Evolutionary conservation across 2,888 invertebrate genomes (phyloP), one percentile per base, ranked within the genome.

Genomic region (Ophion ellenae): DNA sequence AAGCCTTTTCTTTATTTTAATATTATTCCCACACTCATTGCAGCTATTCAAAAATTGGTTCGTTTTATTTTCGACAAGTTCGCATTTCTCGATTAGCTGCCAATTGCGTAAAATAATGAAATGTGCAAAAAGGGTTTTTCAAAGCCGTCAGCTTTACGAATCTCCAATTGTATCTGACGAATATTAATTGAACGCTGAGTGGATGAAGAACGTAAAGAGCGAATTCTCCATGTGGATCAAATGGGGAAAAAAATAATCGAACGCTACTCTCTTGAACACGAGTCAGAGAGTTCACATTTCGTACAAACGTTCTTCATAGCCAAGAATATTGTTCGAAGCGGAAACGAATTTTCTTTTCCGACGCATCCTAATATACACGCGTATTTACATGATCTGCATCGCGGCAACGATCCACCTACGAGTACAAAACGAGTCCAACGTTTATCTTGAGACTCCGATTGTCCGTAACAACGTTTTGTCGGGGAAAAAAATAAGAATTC

Each of bases 261-360:
- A 53, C 5, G 53, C 17, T 53, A 32, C 32, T 4, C 32, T 47
- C 14, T 47, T 47, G 14, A 5, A 14, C 17, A 1, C 4, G 53
- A 53, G 4, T 53, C 53, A 53, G 17, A 14, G 14, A 53, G 53
- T 17, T 14, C 17, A 17, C 5, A 53, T 36, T 76, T 73, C 40
- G n/a, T 83, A 85, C n/a, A 85, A 77, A 32, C 77, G 78, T 84
- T 86, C 40, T 40, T 1, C 0, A 80, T 81, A 75, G 80, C 73
- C 70, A 71, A 80, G 14, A 74, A 76, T 81, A 74, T 59, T 71
- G 79, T 83, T 73, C 36, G 83, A 84, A 78, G 84, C 82, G 84
- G 73, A 69, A 61, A 77, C 53, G 61, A 53, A 24, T 24, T 20
- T 61, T 61, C 5, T 14, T 61, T 61, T 67, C 53, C 53, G 5